These are phyloP conservation scores for Eurois occulta DNA, from an alignment of 2,888 invertebrate genomes.

Conservation along the genomic window DNA sequence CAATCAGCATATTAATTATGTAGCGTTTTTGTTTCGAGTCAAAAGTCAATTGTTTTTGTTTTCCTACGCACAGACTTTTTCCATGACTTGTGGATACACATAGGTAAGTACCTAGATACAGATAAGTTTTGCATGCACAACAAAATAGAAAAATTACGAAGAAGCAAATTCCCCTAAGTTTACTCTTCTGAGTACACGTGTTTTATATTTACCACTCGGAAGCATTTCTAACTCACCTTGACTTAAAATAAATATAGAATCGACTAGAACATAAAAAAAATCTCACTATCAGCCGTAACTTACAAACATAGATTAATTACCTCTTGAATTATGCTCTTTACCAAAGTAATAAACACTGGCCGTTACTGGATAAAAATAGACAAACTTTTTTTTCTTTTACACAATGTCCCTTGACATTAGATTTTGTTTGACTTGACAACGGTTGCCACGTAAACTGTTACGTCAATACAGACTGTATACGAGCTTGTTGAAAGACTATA, in stretches of 20 bases:
- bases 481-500: neutral
- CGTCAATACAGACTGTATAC: constrained; percentile 75
- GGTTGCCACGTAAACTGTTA: constrained; percentile 78
- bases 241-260: constrained; percentile 58
- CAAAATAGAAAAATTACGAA: neutral
- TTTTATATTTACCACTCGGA: constrained; percentile 43
- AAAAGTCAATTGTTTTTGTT: constrained; percentile 24
- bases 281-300: constrained; percentile 31
- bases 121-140: neutral
- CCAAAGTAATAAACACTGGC: constrained; percentile 42
- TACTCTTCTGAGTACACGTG: constrained; percentile 4
- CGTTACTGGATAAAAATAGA: constrained; percentile 29
- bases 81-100: too few species aligned
- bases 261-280: constrained; percentile 49
- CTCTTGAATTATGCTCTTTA: constrained; percentile 17
- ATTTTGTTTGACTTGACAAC: constrained; percentile 74
- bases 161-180: constrained; percentile 7
- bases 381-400: constrained; percentile 18
- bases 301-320: constrained; percentile 25
- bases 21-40: constrained; percentile 23
- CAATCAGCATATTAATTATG: constrained; percentile 5
- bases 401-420: constrained; percentile 38
- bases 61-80: constrained; percentile 4
- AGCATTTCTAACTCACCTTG: constrained; percentile 62
- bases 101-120: neutral